Evolutionary conservation across 1,140 invertebrate genomes (phyloP), one percentile per base, ranked within the genome.

Genomic region (Lordiphosa clarofinis): DNA sequence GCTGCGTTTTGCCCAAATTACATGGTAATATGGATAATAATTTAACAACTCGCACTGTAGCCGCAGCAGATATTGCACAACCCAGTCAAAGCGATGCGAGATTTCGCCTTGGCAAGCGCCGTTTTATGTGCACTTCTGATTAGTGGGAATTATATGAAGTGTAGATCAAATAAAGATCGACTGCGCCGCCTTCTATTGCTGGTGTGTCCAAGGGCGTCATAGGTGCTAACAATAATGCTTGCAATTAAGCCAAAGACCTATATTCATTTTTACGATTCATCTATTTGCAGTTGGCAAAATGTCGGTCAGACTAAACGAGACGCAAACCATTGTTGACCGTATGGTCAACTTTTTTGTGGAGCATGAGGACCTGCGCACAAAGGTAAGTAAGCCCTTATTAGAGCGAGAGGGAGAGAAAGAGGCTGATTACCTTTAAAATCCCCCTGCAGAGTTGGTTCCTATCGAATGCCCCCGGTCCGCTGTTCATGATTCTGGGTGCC

Each of bases 371-470:
- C 44, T 88, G 58, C 86, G 86, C 47, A 88, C 86, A 35, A 88
- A 88, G 76, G 76, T 82, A 36, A 49, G 36, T 56, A 8, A 11
- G 1, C 0, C 21, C 5, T 28, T 37, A 4, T 5, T 4, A 0
- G 12, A 28, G 21, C 1, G 4, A 24, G 21, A 36, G 1, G n/a
- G 2, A n/a, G 4, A 6, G 33, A 7, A 52, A 11, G 37, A 8
- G 3, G 9, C 10, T 36, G 11, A 15, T 31, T 21, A 24, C 21
- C 95, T 92, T 92, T 4, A 91, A 95, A 19, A 19, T 56, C 95
- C 96, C 3, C 91, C 91, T 13, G 5, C 49, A 81, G 57, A 93
- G 95, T 73, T 98, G 96, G 96, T 93, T 95, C 71, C 89, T 98
- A 8, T 93, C 96, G 88, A 92, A 93, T 15, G 93, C 94, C 4